phyloP scores from a whole-genome alignment of 2,888 invertebrate species.

The Glomeris marginata region DNA sequence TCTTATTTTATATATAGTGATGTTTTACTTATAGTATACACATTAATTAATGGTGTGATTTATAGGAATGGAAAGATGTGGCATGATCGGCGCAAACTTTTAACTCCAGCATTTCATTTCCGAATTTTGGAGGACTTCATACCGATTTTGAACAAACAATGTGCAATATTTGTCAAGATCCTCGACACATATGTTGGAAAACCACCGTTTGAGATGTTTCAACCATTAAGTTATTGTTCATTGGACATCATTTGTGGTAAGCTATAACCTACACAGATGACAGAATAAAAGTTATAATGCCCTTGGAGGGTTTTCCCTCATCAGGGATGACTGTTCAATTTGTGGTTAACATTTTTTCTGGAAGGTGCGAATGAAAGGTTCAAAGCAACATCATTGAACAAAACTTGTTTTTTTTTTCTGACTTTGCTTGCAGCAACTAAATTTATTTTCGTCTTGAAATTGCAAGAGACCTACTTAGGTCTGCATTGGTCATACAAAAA shows the following conservation, averaged over 20 bases:
- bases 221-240: constrained; percentile 32
- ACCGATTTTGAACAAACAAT: constrained; percentile 35
- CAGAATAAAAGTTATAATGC: no score
- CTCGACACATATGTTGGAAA: constrained; percentile 20
- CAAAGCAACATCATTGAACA: no score
- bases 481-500: no score
- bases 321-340: no score
- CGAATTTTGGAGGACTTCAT: constrained; percentile 36
- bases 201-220: constrained; percentile 29
- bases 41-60: background rate
- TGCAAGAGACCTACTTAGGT: background rate
- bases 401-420: no score
- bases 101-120: constrained; percentile 39
- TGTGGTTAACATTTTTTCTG: no score
- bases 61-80: constrained; percentile 32
- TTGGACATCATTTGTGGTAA: constrained; percentile 33
- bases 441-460: no score
- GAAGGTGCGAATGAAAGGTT: no score
- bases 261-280: background rate
- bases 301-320: no score
- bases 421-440: no score
- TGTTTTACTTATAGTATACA: background rate
- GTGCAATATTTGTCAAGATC: constrained; percentile 25
- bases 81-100: constrained; percentile 30
- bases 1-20: background rate